Conservation (phyloP, 2,888 invertebrate genomes). For the Sycophila texana region DNA sequence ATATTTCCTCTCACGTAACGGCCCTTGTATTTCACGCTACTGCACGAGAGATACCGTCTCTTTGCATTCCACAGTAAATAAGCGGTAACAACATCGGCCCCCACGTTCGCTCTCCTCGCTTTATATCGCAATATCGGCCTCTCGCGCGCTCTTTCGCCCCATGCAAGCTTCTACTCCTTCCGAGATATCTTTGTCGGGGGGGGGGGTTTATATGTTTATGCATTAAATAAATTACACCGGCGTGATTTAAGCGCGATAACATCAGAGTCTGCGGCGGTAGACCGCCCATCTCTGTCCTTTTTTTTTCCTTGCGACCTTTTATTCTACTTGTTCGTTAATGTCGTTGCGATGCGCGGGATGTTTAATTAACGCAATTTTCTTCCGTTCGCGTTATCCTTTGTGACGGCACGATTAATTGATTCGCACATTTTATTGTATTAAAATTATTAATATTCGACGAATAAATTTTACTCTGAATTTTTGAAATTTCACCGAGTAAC, state of each 20-base stretch:
- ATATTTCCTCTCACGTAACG: conserved; percentile 55
- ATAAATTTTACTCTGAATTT: too few species aligned
- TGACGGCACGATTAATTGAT: too few species aligned
- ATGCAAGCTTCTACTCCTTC: neutral
- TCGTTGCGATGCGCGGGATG: neutral
- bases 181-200: conserved; percentile 37
- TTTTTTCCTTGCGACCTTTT: neutral
- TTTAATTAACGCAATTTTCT: neutral
- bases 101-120: conserved; percentile 25
- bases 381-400: too few species aligned
- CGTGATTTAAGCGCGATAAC: neutral
- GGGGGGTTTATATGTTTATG: conserved; percentile 27
- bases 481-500: too few species aligned
- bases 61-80: conserved; percentile 68
- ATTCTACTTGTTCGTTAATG: neutral
- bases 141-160: neutral
- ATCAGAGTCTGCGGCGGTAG: neutral
- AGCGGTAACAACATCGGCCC: conserved; percentile 64
- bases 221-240: conserved; percentile 26
- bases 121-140: conserved; percentile 29
- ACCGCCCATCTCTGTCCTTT: neutral
- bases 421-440: too few species aligned
- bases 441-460: too few species aligned
- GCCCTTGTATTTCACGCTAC: conserved; percentile 53
- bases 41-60: conserved; percentile 54